Percentiles rank a stretch among this genome's conserved stretches.
phyloP scores from a whole-genome alignment of 2,888 invertebrate species.

The Sarcophaga variegata region DNA sequence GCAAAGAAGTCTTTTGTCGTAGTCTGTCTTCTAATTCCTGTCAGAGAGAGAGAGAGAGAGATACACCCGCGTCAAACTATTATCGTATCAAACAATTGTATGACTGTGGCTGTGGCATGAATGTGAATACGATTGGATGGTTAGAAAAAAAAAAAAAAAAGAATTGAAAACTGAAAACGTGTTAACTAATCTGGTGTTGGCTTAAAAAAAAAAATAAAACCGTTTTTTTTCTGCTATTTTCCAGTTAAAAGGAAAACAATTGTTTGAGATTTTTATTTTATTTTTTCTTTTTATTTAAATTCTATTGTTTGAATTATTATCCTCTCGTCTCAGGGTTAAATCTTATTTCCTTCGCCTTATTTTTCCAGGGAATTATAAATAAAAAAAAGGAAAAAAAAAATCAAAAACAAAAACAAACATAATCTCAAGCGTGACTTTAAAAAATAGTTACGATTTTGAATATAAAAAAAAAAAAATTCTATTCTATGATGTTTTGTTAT shows the following conservation, averaged over 20 bases:
- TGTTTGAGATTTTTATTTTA: too few relatives aligned
- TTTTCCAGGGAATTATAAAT: slow-evolving; percentile 58
- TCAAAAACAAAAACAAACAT: slow-evolving; percentile 7
- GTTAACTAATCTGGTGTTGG: slow-evolving; percentile 62
- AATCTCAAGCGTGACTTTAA: slow-evolving; percentile 66
- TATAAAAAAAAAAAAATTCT: slow-evolving; percentile 10
- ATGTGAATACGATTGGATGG: slow-evolving; percentile 40
- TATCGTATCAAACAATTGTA: slow-evolving; percentile 61
- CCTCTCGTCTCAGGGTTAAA: slow-evolving; percentile 56
- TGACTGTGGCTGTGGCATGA: slow-evolving; percentile 22
- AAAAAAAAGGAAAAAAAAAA: not conserved
- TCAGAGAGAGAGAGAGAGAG: not conserved
- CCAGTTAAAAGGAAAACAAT: slow-evolving; percentile 28
- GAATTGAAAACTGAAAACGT: slow-evolving; percentile 45
- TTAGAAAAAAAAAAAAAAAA: slow-evolving; percentile 34
- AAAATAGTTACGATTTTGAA: slow-evolving; percentile 29
- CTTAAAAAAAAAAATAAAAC: slow-evolving; percentile 17
- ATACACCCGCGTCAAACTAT: slow-evolving; percentile 63
- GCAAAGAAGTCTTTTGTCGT: slow-evolving; percentile 29
- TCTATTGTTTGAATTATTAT: slow-evolving; percentile 64
- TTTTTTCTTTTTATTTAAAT: slow-evolving; percentile 49
- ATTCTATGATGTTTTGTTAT: not conserved
- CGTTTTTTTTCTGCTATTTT: slow-evolving; percentile 13
- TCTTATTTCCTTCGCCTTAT: slow-evolving; percentile 2
- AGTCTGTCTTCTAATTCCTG: slow-evolving; percentile 41